Conservation (phyloP, 2,888 invertebrate genomes). For the Pollenia labialis region DNA sequence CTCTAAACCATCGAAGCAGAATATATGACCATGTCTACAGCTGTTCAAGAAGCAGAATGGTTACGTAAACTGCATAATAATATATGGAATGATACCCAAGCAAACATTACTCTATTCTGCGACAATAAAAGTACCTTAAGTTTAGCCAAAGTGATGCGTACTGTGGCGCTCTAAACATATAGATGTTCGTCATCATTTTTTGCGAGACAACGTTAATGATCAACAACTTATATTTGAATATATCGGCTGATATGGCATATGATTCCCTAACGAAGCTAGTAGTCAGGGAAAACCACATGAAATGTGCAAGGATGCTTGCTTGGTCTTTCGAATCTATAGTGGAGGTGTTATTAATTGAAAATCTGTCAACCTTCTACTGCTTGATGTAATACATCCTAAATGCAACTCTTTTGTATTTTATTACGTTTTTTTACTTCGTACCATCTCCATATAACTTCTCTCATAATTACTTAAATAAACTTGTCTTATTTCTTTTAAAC, state of each 20-base stretch:
- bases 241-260: constrained; percentile 61
- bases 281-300: constrained; percentile 54
- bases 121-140: constrained; percentile 62
- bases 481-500: not conserved
- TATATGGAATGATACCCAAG: constrained; percentile 12
- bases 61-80: constrained; percentile 59
- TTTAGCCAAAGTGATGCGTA: constrained; percentile 48
- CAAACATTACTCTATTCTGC: constrained; percentile 47
- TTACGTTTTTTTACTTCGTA: not conserved
- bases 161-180: constrained; percentile 62
- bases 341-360: not conserved
- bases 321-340: constrained; percentile 45
- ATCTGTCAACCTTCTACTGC: not conserved
- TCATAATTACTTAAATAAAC: not conserved
- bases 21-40: constrained; percentile 1
- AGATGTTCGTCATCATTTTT: constrained; percentile 63
- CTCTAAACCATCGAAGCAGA: too few species aligned
- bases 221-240: constrained; percentile 41
- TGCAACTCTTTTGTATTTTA: not conserved
- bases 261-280: constrained; percentile 62
- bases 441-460: not conserved
- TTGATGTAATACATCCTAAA: not conserved
- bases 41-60: constrained; percentile 68
- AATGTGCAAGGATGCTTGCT: constrained; percentile 47
- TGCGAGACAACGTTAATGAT: constrained; percentile 44